Conservation (phyloP, 2,888 invertebrate genomes). For the Heterodera filipjevi region DNA sequence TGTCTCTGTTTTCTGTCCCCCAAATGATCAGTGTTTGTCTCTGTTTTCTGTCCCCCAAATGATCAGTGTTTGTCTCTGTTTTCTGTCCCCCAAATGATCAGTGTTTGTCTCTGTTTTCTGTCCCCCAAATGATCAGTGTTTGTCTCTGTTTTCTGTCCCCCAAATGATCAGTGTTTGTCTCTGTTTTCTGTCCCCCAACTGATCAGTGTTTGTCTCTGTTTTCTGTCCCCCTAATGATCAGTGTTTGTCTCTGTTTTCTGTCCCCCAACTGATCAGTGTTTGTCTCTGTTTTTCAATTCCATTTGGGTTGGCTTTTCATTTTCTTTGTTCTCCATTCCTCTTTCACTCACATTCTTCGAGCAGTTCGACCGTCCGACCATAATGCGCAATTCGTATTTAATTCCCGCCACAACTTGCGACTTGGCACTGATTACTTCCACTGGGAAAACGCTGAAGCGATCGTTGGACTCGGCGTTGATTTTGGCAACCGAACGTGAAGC, state of each 20-base stretch:
- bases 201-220: not conserved
- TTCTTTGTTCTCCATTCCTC: too few species aligned
- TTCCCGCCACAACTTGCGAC: conserved; percentile 47
- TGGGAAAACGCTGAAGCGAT: conserved; percentile 46
- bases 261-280: not conserved
- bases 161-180: not conserved
- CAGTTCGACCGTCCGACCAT: conserved; percentile 50
- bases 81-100: not conserved
- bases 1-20: not conserved
- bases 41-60: not conserved
- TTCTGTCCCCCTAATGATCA: not conserved
- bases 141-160: not conserved
- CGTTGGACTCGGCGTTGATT: conserved; percentile 52
- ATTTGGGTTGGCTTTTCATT: not conserved
- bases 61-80: not conserved
- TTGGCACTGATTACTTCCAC: conserved; percentile 46
- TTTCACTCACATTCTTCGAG: conserved; percentile 43
- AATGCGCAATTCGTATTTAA: conserved; percentile 49
- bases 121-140: not conserved
- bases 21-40: not conserved
- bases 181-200: not conserved
- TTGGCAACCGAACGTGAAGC: conserved; percentile 48
- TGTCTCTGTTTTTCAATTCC: not conserved
- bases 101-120: not conserved
- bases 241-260: not conserved